These are phyloP conservation scores for Paraescarpia echinospica DNA, from an alignment of 1,140 invertebrate species.

Conservation along the genomic window DNA sequence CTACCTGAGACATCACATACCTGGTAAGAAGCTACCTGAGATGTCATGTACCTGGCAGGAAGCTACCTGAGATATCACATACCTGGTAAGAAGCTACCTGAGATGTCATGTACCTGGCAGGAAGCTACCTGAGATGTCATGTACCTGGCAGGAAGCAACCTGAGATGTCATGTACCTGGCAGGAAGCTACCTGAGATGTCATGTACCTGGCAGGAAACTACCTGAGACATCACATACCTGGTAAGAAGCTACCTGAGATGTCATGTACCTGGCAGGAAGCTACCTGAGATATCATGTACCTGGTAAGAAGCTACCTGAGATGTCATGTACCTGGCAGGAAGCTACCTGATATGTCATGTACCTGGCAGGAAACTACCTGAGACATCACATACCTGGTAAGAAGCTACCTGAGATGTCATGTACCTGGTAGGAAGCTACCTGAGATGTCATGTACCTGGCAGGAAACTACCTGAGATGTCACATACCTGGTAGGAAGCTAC, in stretches of 20 bases:
- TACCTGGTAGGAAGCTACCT: conserved; percentile 36
- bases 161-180: too few species aligned
- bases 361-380: neutral
- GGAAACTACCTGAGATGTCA: too few species aligned
- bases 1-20: too few species aligned
- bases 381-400: neutral
- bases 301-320: too few species aligned
- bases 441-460: too few species aligned
- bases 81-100: neutral
- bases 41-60: conserved; percentile 7
- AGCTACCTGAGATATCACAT: neutral
- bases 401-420: neutral
- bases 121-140: conserved; percentile 31
- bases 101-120: conserved; percentile 26
- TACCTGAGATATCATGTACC: too few species aligned
- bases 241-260: neutral
- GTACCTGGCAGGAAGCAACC: too few species aligned
- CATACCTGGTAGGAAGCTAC: too few species aligned
- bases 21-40: too few species aligned
- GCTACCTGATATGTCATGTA: neutral
- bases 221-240: neutral
- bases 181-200: too few species aligned
- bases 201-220: conserved; percentile 8
- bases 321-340: too few species aligned
- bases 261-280: conserved; percentile 36